Base-by-base conservation (phyloP, 1,140 invertebrate species). In the Diabrotica undecimpunctata region DNA sequence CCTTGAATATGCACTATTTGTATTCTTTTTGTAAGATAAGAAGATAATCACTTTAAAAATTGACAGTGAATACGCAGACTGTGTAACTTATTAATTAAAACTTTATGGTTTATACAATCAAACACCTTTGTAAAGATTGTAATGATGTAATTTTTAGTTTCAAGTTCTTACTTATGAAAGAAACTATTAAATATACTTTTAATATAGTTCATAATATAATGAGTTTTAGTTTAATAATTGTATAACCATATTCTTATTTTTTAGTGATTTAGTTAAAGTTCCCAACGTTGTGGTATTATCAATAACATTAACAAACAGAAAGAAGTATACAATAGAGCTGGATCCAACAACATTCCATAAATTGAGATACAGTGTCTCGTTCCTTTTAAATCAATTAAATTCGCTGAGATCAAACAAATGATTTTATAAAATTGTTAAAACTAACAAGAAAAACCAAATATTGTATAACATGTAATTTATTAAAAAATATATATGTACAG, bases 301-400 rank as follows among this genome's bases (percentile, higher is more conserved):
- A 54, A 62, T 74, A 55, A 66, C 65, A 61, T 46, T 71, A 46
- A 73, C 71, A 64, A 67, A 71, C 63, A 70, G 70, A 53, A 57
- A 66, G 11, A 69, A 64, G 57, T 64, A 62, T 54, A 72, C 61
- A 11, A 65, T 74, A 60, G 65, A 71, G 50, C 35, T 74, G 14
- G 69, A 73, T 35, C 9, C 63, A n/a, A 71, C 63, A 55, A 63
- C 62, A 52, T 74, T 73, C 56, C 71, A 74, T 65, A 73, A 66
- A 55, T 55, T 74, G 38, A 68, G 73, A 64, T 74, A 72, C 66
- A 74, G 73, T 64, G 39, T 74, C 11, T 71, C 73, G 7, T 64
- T 73, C 55, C 66, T 71, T 35, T 55, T 74, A 14, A 73, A 72
- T 54, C 70, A 74, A 69, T 58, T 71, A 36, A 65, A 62, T 56